Conservation (phyloP, 2,797 vertebrate genomes). For the Adrianichthys oophorus region DNA sequence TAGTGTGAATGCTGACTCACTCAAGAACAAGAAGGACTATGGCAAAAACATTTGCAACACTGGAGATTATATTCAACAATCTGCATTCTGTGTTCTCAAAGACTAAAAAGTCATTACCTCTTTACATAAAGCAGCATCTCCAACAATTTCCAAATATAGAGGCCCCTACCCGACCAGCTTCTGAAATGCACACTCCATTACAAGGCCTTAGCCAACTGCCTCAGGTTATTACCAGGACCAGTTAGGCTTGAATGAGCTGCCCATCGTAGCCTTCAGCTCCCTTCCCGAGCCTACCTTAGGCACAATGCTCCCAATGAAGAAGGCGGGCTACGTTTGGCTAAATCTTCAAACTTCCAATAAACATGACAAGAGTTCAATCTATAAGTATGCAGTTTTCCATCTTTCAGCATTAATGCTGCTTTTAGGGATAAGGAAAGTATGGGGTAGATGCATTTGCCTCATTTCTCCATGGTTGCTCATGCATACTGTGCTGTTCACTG, state of each 20-base stretch:
- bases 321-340: conserved; percentile 37
- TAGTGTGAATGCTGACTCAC: no score
- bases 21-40: no score
- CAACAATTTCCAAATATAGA: conserved; percentile 54
- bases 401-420: conserved; percentile 30
- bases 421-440: conserved; percentile 27
- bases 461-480: conserved; percentile 53
- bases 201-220: conserved; percentile 48
- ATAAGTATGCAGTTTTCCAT: conserved; percentile 61
- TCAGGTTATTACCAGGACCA: conserved; percentile 62
- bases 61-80: conserved; percentile 41
- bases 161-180: conserved; percentile 24
- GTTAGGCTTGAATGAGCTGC: conserved; percentile 63
- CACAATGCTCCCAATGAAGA: conserved; percentile 66
- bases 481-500: conserved; percentile 30
- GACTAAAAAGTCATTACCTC: conserved; percentile 15
- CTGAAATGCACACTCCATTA: conserved; percentile 65
- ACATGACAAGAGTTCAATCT: conserved; percentile 50
- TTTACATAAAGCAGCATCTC: conserved; percentile 31
- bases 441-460: conserved; percentile 41
- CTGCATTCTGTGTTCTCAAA: conserved; percentile 31
- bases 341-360: conserved; percentile 57
- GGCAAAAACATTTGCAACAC: neutral
- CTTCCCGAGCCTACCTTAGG: conserved; percentile 62
- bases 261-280: conserved; percentile 55